Percentiles rank a stretch among this genome's conserved stretches.
Evolutionary conservation across 2,888 invertebrate species (phyloP).

Genomic region (Troides aeacus): DNA sequence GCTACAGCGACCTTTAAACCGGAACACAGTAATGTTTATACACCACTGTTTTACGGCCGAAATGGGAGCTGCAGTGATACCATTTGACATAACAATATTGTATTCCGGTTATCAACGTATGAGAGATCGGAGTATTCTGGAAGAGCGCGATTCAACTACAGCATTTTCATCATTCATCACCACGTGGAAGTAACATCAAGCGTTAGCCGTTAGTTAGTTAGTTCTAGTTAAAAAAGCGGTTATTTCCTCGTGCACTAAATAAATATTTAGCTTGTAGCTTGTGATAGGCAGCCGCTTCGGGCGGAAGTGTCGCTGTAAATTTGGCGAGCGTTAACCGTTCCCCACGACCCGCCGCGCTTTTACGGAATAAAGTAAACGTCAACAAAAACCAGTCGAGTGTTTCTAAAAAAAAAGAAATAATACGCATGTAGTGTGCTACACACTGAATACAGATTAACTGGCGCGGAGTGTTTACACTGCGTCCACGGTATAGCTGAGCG

Average conservation of each 20-base stretch:
- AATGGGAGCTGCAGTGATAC: too few species aligned
- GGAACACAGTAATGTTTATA: too few species aligned
- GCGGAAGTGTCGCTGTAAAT: slow-evolving; percentile 23
- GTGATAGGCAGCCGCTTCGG: neutral
- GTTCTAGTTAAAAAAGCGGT: neutral
- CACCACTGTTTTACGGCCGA: too few species aligned
- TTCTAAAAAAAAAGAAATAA: slow-evolving; percentile 20
- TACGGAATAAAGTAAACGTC: slow-evolving; percentile 14
- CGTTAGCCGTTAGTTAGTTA: too few species aligned
- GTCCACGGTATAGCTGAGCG: neutral
- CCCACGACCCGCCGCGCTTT: slow-evolving; percentile 15
- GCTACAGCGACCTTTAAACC: too few species aligned
- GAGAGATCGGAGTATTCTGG: too few species aligned
- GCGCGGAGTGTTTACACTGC: neutral
- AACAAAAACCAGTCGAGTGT: slow-evolving; percentile 14
- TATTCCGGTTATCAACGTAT: too few species aligned
- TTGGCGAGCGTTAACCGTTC: slow-evolving; percentile 23
- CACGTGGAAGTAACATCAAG: too few species aligned
- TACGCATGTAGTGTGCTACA: slow-evolving; percentile 10
- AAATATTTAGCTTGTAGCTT: slow-evolving; percentile 9
- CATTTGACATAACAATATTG: too few species aligned
- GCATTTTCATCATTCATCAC: too few species aligned
- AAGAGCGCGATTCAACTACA: too few species aligned
- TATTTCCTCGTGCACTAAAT: slow-evolving; percentile 3
- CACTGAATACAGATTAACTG: slow-evolving; percentile 19